phyloP scores from a whole-genome alignment of 2,888 invertebrate species.

The Flabesymbios commensalis region DNA sequence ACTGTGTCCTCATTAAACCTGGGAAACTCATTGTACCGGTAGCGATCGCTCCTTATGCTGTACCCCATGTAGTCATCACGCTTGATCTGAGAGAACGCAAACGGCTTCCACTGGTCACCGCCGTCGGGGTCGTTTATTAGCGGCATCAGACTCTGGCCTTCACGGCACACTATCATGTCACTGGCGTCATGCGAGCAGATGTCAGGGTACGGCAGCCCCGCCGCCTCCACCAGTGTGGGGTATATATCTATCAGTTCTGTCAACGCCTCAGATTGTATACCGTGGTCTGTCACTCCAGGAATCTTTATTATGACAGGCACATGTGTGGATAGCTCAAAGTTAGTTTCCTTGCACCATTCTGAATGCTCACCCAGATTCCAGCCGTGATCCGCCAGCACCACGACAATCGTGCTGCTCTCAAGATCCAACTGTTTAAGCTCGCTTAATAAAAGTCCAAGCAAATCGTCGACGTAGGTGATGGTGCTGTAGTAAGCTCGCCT shows the following conservation, averaged over 20 bases:
- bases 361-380: conserved; percentile 30
- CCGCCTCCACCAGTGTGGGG: conserved; percentile 22
- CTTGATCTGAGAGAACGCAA: neutral
- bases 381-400: conserved; percentile 39
- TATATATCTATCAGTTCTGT: conserved; percentile 24
- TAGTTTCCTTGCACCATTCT: conserved; percentile 24
- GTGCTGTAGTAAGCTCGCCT: conserved; percentile 36
- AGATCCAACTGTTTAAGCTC: conserved; percentile 32
- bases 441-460: conserved; percentile 32
- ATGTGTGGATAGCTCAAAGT: conserved; percentile 22
- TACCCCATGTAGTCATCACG: neutral
- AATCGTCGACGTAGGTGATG: conserved; percentile 33
- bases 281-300: conserved; percentile 14
- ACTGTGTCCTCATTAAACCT: neutral
- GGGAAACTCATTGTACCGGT: neutral
- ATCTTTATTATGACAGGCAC: conserved; percentile 20
- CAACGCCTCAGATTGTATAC: neutral
- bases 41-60: neutral
- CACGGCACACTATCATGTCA: conserved; percentile 30
- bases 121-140: conserved; percentile 17
- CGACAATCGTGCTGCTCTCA: conserved; percentile 31
- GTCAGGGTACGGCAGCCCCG: conserved; percentile 16
- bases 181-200: conserved; percentile 2
- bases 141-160: conserved; percentile 38
- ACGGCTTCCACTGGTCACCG: neutral